A percentile compares a stretch with the other conserved stretches of the same genome.
Conservation (phyloP, 2,797 vertebrate species). For the Antrozous pallidus region DNA sequence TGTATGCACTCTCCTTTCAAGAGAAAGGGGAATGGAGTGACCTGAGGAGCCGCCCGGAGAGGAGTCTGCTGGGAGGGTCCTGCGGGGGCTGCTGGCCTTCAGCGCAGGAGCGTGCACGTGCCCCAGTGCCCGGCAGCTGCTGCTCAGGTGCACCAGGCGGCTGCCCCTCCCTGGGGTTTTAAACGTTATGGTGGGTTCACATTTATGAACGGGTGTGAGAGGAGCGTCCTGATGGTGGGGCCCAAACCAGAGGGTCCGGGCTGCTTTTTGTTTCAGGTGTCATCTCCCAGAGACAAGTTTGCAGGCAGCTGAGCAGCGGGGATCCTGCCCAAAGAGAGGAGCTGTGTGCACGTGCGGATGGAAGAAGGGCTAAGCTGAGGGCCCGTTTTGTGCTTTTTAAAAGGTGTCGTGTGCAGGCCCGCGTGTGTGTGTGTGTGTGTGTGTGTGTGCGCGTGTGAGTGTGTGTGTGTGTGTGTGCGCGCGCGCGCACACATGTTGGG, state of each 20-base stretch:
- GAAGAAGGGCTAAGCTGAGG: neutral
- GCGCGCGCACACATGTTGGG: neutral
- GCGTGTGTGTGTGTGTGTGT: accelerated
- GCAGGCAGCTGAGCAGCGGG: neutral
- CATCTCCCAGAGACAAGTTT: neutral
- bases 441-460: accelerated
- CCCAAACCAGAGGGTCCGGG: accelerated
- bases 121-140: neutral
- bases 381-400: neutral
- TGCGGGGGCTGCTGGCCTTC: neutral
- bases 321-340: neutral
- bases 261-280: neutral
- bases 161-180: accelerated
- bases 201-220: neutral
- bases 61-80: neutral
- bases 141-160: accelerated
- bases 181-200: neutral
- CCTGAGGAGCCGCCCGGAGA: neutral
- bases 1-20: neutral
- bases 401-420: neutral
- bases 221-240: too few relatives aligned
- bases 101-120: neutral
- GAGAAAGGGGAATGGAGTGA: neutral
- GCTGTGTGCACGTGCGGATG: accelerated
- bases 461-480: neutral